Conservation (phyloP, 2,888 invertebrate genomes). For the Shargacucullia verbasci region DNA sequence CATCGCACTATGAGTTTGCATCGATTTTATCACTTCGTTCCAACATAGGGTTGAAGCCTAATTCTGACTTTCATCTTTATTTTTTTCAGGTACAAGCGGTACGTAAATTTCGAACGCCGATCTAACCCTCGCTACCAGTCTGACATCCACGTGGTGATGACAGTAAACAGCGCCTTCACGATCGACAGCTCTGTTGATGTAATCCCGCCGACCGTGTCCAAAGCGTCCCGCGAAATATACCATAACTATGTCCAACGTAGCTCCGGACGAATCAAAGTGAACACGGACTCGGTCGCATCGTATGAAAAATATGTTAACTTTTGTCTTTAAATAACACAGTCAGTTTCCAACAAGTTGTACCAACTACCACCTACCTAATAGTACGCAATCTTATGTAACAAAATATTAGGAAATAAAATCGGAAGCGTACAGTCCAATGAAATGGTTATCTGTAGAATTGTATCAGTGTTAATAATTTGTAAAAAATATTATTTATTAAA, state of each 20-base stretch:
- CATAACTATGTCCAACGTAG: slow-evolving; percentile 90
- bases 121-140: slow-evolving; percentile 87
- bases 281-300: slow-evolving; percentile 63
- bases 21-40: too few relatives aligned
- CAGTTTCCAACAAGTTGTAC: too few relatives aligned
- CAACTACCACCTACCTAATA: too few relatives aligned
- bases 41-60: too few relatives aligned
- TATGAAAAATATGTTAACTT: slow-evolving; percentile 80
- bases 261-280: slow-evolving; percentile 85
- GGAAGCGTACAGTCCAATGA: too few relatives aligned
- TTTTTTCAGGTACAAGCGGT: slow-evolving; percentile 85
- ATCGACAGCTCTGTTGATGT: slow-evolving; percentile 91
- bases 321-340: slow-evolving; percentile 60
- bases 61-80: neutral
- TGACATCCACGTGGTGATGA: slow-evolving; percentile 87
- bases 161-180: slow-evolving; percentile 90
- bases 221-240: slow-evolving; percentile 91
- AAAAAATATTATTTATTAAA: too few relatives aligned
- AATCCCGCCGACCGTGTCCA: slow-evolving; percentile 91
- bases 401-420: too few relatives aligned
- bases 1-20: too few relatives aligned
- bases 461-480: neutral
- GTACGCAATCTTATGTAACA: too few relatives aligned
- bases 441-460: too few relatives aligned
- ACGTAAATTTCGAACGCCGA: slow-evolving; percentile 90